phyloP scores from a whole-genome alignment of 2,797 vertebrate species.

The Sebastes minor region DNA sequence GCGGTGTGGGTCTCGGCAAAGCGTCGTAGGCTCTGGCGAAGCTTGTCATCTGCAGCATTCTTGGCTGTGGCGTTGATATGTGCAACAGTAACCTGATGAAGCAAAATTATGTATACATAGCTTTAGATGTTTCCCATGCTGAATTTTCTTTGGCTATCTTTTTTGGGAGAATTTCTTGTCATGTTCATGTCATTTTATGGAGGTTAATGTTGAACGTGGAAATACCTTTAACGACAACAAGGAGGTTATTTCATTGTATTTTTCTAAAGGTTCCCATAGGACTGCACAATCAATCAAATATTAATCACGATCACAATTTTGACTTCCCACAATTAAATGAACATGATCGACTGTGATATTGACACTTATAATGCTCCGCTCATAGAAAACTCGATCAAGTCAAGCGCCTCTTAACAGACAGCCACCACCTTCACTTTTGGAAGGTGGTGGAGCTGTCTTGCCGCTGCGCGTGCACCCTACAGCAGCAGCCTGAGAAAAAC shows the following conservation, averaged over 20 bases:
- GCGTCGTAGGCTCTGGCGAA: constrained; percentile 94
- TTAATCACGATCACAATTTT: too few species aligned
- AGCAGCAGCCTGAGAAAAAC: too few species aligned
- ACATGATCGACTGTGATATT: too few species aligned
- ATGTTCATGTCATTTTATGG: neutral
- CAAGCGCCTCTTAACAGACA: too few species aligned
- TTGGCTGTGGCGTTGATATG: constrained; percentile 99
- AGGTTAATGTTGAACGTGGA: accelerated
- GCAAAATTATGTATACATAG: neutral
- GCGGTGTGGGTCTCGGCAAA: constrained; percentile 97
- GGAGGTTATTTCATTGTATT: neutral
- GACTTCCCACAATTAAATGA: too few species aligned
- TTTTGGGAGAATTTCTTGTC: neutral
- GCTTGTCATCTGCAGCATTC: constrained; percentile 98
- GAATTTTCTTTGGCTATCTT: neutral
- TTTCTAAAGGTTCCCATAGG: neutral
- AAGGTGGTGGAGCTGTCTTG: too few species aligned
- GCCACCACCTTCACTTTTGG: too few species aligned
- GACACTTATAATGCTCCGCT: too few species aligned
- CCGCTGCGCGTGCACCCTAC: too few species aligned
- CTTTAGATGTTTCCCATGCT: neutral
- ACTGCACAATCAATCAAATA: too few species aligned
- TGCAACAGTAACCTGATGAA: constrained; percentile 93
- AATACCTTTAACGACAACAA: neutral
- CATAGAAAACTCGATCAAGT: too few species aligned